Percentiles rank a stretch among this genome's conserved stretches.
Evolutionary conservation across 2,888 invertebrate species (phyloP).

Genomic region (Protophormia terraenovae): DNA sequence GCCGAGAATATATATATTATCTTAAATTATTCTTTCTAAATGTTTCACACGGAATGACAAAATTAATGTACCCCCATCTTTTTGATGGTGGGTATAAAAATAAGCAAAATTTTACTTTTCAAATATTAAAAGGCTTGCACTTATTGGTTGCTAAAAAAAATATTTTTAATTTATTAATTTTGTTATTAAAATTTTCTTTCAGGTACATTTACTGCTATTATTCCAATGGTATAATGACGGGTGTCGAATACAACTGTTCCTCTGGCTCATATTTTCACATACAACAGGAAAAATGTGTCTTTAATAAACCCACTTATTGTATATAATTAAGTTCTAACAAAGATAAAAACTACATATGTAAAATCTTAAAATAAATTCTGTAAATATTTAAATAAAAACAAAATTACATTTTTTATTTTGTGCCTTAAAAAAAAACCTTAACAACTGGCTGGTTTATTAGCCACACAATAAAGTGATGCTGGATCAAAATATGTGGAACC

Average conservation of each 20-base stretch:
- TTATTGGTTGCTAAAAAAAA: too few species aligned
- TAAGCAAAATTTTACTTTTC: too few species aligned
- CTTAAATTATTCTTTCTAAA: too few species aligned
- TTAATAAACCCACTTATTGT: conserved; percentile 72
- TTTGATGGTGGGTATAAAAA: too few species aligned
- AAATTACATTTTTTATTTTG: background rate
- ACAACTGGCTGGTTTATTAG: conserved; percentile 70
- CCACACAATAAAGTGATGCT: conserved; percentile 64
- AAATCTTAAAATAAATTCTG: background rate
- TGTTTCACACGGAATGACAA: too few species aligned
- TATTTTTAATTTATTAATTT: too few species aligned
- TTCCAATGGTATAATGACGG: conserved; percentile 68
- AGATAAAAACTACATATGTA: background rate
- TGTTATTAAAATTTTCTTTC: conserved; percentile 55
- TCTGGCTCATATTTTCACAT: conserved; percentile 71
- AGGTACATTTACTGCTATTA: conserved; percentile 76
- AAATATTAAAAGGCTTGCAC: too few species aligned
- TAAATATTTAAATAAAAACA: background rate
- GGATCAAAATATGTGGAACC: conserved; percentile 72
- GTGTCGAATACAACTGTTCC: conserved; percentile 71
- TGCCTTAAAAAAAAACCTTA: background rate
- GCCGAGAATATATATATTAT: too few species aligned
- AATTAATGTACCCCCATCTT: too few species aligned
- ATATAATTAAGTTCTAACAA: conserved; percentile 28
- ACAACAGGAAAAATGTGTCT: conserved; percentile 70